Percentiles rank a stretch among this genome's conserved stretches.
These are phyloP conservation scores for Dryoscopus gambensis DNA, from an alignment of 2,113 vertebrate genomes.

Conservation along the genomic window DNA sequence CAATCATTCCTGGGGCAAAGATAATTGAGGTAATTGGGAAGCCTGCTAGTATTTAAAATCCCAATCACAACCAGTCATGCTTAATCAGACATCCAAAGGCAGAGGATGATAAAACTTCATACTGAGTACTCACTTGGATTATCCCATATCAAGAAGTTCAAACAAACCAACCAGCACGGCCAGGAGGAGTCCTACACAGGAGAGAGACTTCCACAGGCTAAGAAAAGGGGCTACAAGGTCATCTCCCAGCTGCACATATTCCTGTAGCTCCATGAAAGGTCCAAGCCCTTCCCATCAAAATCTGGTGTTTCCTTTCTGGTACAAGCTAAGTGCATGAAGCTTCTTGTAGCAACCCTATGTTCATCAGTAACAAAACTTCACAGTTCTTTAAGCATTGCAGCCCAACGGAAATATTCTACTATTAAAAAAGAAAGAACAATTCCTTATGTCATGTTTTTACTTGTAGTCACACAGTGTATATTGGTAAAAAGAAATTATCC, in stretches of 20 bases:
- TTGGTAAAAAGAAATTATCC: not conserved
- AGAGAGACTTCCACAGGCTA: not conserved
- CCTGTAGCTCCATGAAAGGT: not conserved
- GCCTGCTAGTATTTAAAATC: constrained; percentile 34
- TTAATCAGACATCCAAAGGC: constrained; percentile 12
- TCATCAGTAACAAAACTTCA: not conserved
- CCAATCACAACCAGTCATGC: constrained; percentile 24
- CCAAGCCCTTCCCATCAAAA: not conserved
- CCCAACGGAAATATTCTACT: not conserved
- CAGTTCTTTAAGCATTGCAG: not conserved
- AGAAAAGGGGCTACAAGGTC: not conserved
- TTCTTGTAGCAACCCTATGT: not conserved
- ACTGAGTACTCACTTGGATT: not conserved
- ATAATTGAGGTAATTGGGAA: constrained; percentile 42
- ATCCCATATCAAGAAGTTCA: not conserved
- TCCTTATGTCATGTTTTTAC: not conserved
- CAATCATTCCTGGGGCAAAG: constrained; percentile 30
- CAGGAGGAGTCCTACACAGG: not conserved
- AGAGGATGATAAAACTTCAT: not conserved
- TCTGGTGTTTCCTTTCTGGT: not conserved
- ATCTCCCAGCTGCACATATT: not conserved
- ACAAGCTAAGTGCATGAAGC: not conserved
- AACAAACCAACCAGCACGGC: not conserved
- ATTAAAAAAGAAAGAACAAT: not conserved
- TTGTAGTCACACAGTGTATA: not conserved